phyloP scores from a whole-genome alignment of 2,113 vertebrate genomes.

The Oplegnathus fasciatus region DNA sequence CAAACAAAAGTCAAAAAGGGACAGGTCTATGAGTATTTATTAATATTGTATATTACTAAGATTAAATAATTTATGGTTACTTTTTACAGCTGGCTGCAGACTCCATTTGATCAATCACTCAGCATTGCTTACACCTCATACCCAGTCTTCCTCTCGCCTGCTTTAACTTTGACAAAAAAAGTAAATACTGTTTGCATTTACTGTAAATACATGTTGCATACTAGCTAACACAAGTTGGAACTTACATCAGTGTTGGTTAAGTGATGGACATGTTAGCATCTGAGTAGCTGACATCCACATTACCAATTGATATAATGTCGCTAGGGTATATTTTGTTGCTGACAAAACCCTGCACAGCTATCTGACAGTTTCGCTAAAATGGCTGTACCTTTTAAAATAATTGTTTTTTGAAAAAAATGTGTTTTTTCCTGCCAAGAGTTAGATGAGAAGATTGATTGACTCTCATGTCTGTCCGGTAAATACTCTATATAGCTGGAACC shows the following conservation, averaged over 20 bases:
- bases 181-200: not conserved
- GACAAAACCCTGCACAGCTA: not conserved
- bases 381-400: not conserved
- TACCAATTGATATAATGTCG: not conserved
- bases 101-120: not conserved
- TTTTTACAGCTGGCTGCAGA: constrained; percentile 19
- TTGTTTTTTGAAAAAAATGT: no score
- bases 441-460: not conserved
- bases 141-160: constrained; percentile 6
- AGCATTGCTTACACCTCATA: not conserved
- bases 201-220: constrained; percentile 13
- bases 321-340: not conserved
- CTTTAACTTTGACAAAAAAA: constrained; percentile 2
- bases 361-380: not conserved
- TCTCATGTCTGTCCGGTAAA: no score
- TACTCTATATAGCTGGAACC: no score
- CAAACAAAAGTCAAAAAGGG: constrained; percentile 14
- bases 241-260: not conserved
- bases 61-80: constrained; percentile 9
- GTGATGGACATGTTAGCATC: not conserved
- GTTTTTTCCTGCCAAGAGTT: not conserved
- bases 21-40: constrained; percentile 22
- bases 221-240: not conserved
- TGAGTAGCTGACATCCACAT: not conserved
- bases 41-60: constrained; percentile 20